Percentiles rank a stretch among this genome's conserved stretches.
Evolutionary conservation across 2,797 vertebrate genomes (phyloP).

Genomic region (Enteromius thamalakanensis): DNA sequence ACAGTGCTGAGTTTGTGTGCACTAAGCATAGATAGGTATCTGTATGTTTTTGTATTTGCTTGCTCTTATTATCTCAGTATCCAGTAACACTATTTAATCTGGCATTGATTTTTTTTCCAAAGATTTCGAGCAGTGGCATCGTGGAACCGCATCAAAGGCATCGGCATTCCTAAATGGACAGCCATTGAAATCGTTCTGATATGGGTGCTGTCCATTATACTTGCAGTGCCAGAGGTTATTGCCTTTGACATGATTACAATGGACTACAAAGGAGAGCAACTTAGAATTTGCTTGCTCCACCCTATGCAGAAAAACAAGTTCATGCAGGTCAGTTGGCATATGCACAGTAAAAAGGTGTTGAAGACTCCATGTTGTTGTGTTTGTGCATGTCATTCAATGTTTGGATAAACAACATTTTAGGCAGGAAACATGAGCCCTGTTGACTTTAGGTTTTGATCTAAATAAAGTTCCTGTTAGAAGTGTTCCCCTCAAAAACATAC

Average conservation of each 20-base stretch:
- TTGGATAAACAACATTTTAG: not conserved
- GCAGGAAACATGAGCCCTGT: not conserved
- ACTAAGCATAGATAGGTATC: constrained; percentile 94
- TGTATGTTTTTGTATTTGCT: not conserved
- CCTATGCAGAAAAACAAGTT: constrained; percentile 83
- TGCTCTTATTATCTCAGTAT: not conserved
- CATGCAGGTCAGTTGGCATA: constrained; percentile 84
- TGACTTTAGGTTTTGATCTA: too few relatives aligned
- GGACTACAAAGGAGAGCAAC: constrained; percentile 85
- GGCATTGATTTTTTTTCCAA: not conserved
- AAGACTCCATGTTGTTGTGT: not conserved
- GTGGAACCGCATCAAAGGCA: constrained; percentile 94
- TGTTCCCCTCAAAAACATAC: too few relatives aligned
- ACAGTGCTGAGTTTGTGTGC: constrained; percentile 96
- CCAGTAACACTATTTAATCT: not conserved
- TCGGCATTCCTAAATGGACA: constrained; percentile 92
- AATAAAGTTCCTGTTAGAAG: too few relatives aligned
- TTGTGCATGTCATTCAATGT: constrained; percentile 3
- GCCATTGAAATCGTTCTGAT: constrained; percentile 92
- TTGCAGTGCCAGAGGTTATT: constrained; percentile 92
- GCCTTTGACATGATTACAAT: constrained; percentile 90
- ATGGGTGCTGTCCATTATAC: constrained; percentile 89
- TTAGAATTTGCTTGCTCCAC: constrained; percentile 89
- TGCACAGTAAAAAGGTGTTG: not conserved
- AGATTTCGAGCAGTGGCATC: constrained; percentile 96